Conservation (phyloP, 2,888 invertebrate species). For the Pelosia muscerda region DNA sequence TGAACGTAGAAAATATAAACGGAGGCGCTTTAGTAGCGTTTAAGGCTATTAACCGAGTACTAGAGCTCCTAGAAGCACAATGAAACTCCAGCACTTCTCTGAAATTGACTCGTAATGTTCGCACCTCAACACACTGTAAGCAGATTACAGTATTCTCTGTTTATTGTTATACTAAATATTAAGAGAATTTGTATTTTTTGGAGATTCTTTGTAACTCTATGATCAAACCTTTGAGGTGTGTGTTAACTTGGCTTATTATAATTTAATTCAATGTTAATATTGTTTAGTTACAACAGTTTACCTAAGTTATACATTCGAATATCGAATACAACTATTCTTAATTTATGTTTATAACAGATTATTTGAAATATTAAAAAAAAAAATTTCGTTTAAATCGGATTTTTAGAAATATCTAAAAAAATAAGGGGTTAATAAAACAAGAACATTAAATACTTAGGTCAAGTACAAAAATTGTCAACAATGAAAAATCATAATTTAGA, state of each 20-base stretch:
- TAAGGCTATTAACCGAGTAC: constrained; percentile 13
- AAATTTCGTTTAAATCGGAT: too few species aligned
- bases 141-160: constrained; percentile 8
- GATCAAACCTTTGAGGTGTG: neutral
- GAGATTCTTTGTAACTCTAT: neutral
- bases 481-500: too few species aligned
- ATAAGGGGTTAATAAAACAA: too few species aligned
- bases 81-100: constrained; percentile 12
- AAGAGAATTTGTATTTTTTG: neutral
- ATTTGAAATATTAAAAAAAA: too few species aligned
- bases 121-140: constrained; percentile 14
- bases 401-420: too few species aligned
- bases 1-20: neutral
- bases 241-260: too few species aligned
- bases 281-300: too few species aligned
- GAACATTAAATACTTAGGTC: neutral
- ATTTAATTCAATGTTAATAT: too few species aligned
- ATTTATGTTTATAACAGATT: too few species aligned
- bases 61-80: constrained; percentile 13
- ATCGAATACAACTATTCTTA: too few species aligned
- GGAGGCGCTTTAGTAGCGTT: constrained; percentile 11
- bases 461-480: neutral
- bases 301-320: too few species aligned
- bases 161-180: neutral
- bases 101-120: constrained; percentile 19